These are phyloP conservation scores for Callopanchax toddi DNA, from an alignment of 2,113 vertebrate species.

Conservation along the genomic window DNA sequence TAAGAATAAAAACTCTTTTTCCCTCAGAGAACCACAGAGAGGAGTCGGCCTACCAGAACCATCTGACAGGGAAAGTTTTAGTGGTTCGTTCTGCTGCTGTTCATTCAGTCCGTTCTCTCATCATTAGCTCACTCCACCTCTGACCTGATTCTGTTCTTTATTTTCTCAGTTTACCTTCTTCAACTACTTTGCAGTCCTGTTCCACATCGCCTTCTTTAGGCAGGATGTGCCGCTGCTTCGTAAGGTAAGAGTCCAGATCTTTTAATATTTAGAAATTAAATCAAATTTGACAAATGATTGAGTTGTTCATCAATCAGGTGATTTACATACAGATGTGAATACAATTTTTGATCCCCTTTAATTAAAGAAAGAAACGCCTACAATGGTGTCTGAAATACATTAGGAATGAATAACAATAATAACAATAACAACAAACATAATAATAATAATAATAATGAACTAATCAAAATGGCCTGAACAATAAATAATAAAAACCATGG, in stretches of 20 bases:
- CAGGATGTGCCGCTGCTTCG: constrained; percentile 81
- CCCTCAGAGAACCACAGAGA: constrained; percentile 83
- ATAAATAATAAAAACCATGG: no score
- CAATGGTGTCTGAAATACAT: no score
- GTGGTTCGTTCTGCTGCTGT: constrained; percentile 72
- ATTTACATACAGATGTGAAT: no score
- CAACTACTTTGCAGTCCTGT: constrained; percentile 84
- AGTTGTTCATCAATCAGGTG: no score
- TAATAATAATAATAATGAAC: no score
- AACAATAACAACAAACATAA: no score
- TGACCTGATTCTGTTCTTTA: background rate
- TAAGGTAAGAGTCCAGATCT: constrained; percentile 72
- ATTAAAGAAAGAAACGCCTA: no score
- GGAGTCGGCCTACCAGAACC: constrained; percentile 80
- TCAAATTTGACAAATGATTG: background rate
- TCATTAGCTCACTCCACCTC: background rate
- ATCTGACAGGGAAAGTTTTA: constrained; percentile 82
- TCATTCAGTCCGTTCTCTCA: background rate
- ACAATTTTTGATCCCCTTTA: no score
- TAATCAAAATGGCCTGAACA: no score
- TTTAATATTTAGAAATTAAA: background rate
- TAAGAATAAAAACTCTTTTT: background rate
- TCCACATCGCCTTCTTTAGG: constrained; percentile 84
- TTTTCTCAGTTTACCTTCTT: constrained; percentile 82
- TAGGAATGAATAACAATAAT: no score